phyloP scores from a whole-genome alignment of 2,797 vertebrate genomes.

The Sebastes matsubarae region DNA sequence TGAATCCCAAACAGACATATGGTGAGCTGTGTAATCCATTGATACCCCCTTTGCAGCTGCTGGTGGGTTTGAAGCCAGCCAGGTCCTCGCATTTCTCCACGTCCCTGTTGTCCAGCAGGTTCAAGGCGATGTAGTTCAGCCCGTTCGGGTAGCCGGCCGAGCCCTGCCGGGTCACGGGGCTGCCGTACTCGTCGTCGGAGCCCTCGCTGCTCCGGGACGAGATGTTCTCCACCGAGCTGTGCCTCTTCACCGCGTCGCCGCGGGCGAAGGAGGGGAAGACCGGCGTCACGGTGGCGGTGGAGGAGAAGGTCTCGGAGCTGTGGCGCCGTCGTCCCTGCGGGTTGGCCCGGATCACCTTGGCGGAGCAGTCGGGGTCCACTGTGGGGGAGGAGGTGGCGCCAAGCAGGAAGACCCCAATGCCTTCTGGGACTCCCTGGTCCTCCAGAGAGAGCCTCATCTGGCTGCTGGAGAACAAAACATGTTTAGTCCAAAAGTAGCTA shows the following conservation, averaged over 20 bases:
- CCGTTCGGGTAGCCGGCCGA: constrained; percentile 85
- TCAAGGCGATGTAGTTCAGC: constrained; percentile 94
- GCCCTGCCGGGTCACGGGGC: constrained; percentile 82
- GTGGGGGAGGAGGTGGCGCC: constrained; percentile 50
- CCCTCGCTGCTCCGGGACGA: constrained; percentile 85
- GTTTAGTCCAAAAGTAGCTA: neutral
- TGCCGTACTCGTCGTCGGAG: constrained; percentile 78
- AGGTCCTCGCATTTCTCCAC: constrained; percentile 72
- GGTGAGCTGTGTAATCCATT: constrained; percentile 77
- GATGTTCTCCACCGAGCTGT: constrained; percentile 90
- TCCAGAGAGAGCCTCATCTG: constrained; percentile 56
- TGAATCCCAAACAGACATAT: constrained; percentile 80
- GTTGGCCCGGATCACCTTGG: constrained; percentile 90
- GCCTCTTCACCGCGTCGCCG: constrained; percentile 71
- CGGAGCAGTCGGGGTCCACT: constrained; percentile 82
- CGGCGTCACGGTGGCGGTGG: constrained; percentile 84
- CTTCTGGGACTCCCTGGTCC: constrained; percentile 52
- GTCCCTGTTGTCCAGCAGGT: constrained; percentile 82
- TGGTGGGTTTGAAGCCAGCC: constrained; percentile 73
- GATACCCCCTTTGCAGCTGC: constrained; percentile 79
- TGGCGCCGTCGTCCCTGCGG: constrained; percentile 89
- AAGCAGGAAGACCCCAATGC: constrained; percentile 79
- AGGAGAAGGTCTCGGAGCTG: constrained; percentile 92
- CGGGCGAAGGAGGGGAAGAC: constrained; percentile 87
- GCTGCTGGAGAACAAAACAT: constrained; percentile 22